Evolutionary conservation across 53 echinoderm and acorn worm species (phyloP).

Genomic region (Paracentrotus lividus): DNA sequence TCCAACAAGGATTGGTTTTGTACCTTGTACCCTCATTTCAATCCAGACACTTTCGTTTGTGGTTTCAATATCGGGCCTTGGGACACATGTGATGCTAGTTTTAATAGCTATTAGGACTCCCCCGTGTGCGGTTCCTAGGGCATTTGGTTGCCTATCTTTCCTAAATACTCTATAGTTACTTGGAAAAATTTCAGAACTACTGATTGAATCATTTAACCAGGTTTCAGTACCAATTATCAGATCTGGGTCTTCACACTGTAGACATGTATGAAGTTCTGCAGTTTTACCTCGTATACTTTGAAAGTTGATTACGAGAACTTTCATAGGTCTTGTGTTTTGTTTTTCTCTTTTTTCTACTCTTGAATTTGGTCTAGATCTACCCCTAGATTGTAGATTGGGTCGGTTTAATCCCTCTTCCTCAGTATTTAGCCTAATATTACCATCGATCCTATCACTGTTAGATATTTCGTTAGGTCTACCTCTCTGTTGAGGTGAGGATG

Average conservation of each 20-base stretch:
- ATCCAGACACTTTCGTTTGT: neutral
- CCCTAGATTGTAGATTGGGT: too few species aligned
- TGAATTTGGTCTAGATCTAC: rapidly evolving
- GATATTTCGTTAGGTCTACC: neutral
- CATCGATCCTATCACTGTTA: neutral
- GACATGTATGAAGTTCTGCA: neutral
- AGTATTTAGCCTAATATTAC: too few species aligned
- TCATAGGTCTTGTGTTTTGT: neutral
- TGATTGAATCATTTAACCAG: neutral
- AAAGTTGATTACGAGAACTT: neutral
- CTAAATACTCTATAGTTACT: neutral
- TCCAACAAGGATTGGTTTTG: neutral
- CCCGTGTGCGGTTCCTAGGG: neutral
- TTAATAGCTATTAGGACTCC: neutral
- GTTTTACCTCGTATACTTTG: neutral
- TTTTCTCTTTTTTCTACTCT: neutral
- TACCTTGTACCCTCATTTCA: neutral
- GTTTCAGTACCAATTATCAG: too few species aligned
- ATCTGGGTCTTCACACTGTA: neutral
- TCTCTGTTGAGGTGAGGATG: neutral
- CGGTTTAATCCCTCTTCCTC: too few species aligned
- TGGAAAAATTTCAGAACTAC: neutral
- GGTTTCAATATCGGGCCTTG: neutral
- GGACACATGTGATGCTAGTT: neutral
- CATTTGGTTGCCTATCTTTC: neutral